Conservation (phyloP, 1,140 invertebrate genomes). For the Rhopalosiphum maidis region DNA sequence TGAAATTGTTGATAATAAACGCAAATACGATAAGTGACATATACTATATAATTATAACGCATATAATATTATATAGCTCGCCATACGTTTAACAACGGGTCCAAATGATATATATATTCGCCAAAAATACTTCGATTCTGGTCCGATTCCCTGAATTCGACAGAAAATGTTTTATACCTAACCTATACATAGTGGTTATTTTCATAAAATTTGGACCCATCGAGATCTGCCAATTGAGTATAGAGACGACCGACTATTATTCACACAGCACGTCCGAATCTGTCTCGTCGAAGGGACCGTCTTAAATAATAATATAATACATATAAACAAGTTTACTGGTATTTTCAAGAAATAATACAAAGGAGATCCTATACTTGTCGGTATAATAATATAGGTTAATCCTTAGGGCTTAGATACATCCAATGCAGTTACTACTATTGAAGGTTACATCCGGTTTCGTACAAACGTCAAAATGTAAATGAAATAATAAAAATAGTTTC, state of each 20-base stretch:
- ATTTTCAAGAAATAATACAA: neutral
- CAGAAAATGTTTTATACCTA: neutral
- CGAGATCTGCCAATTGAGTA: neutral
- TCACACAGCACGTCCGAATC: neutral
- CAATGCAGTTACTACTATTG: neutral
- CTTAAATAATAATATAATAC: neutral
- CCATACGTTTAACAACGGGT: neutral
- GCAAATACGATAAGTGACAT: neutral
- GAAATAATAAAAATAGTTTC: constrained; percentile 7
- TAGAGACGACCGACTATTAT: neutral
- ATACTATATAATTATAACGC: neutral
- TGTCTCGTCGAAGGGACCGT: neutral
- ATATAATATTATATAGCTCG: neutral
- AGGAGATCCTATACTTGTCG: neutral
- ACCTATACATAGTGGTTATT: neutral
- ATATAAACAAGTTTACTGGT: neutral
- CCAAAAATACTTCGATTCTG: neutral
- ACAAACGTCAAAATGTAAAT: neutral
- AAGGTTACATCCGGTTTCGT: neutral
- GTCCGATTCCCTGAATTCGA: neutral
- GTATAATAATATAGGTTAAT: constrained; percentile 10
- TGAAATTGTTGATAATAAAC: constrained; percentile 1
- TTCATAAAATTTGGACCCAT: neutral
- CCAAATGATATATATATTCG: neutral
- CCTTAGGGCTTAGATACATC: too few relatives aligned